A percentile compares a stretch with the other conserved stretches of the same genome.
phyloP scores from a whole-genome alignment of 2,888 invertebrate genomes.

The Orchesellides sinensis region DNA sequence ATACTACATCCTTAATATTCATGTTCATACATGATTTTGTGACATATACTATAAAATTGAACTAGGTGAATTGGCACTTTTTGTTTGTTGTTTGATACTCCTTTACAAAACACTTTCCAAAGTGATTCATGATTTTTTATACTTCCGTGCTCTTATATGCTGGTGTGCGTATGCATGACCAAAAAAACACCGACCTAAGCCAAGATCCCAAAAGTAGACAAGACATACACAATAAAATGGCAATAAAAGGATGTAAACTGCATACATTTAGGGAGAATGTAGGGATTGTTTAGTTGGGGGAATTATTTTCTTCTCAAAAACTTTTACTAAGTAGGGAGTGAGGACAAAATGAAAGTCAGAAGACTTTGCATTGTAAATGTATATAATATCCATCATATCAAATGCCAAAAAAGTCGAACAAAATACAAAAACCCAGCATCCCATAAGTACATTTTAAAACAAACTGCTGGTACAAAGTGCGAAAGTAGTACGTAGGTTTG shows the following conservation, averaged over 20 bases:
- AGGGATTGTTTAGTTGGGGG: too few species aligned
- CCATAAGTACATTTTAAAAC: too few species aligned
- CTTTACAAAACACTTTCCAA: conserved; percentile 9
- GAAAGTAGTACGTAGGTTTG: too few species aligned
- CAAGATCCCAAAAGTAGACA: background rate
- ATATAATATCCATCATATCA: background rate
- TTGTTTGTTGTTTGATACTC: background rate
- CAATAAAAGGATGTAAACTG: too few species aligned
- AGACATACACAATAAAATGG: background rate
- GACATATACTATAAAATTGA: conserved; percentile 5
- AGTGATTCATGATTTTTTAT: conserved; percentile 25
- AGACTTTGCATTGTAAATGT: too few species aligned
- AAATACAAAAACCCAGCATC: too few species aligned
- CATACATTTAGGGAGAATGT: too few species aligned
- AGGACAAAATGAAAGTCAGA: conserved; percentile 2
- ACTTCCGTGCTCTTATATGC: conserved; percentile 12
- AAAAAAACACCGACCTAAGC: conserved; percentile 7
- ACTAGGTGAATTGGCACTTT: conserved; percentile 14
- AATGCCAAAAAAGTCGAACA: conserved; percentile 8
- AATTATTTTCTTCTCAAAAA: background rate
- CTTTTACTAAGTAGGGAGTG: background rate
- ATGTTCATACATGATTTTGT: background rate
- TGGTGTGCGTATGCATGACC: background rate
- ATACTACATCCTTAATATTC: too few species aligned
- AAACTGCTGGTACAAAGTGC: too few species aligned